These are phyloP conservation scores for Synergus umbraculus DNA, from an alignment of 2,888 invertebrate genomes.

Conservation along the genomic window DNA sequence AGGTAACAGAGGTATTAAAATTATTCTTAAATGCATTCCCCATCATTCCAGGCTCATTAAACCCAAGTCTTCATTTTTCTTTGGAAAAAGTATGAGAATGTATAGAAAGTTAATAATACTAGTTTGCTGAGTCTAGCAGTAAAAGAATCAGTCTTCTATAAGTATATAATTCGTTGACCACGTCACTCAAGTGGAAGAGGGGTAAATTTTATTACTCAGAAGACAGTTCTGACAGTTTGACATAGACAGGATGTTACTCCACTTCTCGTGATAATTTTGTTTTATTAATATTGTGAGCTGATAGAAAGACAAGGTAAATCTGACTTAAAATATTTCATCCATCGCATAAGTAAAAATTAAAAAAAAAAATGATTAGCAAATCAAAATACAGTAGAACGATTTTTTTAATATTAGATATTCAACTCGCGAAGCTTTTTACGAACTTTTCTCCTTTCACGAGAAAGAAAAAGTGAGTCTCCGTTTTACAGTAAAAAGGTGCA, in stretches of 20 bases:
- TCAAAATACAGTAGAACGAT: neutral
- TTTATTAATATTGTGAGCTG: neutral
- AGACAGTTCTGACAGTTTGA: neutral
- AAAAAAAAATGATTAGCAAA: neutral
- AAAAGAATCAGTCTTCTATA: neutral
- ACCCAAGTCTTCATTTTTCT: neutral
- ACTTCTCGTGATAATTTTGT: neutral
- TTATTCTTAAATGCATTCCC: constrained; percentile 13
- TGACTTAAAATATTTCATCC: neutral
- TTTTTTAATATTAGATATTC: constrained; percentile 28
- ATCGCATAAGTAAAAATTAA: neutral
- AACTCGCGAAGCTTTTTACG: constrained; percentile 2
- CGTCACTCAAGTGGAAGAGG: neutral
- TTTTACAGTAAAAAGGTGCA: constrained; percentile 5
- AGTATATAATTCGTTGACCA: neutral
- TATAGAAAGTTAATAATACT: neutral
- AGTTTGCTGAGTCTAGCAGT: neutral
- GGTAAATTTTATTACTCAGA: neutral
- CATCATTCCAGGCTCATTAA: neutral
- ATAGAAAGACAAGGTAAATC: neutral
- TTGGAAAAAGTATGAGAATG: neutral
- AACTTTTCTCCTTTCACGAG: constrained; percentile 1
- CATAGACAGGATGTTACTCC: neutral
- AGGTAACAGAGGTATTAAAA: constrained; percentile 31
- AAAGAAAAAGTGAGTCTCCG: constrained; percentile 14